Base-by-base conservation (phyloP, 1,140 invertebrate genomes). In the Aculops lycopersici region DNA sequence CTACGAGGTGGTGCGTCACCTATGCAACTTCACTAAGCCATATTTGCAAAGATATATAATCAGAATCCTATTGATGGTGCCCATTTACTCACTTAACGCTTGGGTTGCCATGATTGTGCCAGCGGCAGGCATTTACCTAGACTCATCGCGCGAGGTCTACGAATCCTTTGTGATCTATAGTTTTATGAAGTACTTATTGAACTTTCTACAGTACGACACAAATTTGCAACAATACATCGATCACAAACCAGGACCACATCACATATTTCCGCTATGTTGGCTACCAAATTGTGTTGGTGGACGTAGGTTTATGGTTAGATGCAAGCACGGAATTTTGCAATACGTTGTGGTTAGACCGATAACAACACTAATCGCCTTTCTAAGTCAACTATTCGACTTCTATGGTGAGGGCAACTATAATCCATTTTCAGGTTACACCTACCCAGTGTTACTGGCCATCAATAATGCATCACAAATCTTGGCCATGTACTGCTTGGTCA, bases 21-120 rank as follows among this genome's bases (percentile, higher is more conserved):
- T 88, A 51, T 70, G 86, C 41, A 72, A 90, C 58, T 92, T 84
- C 50, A 86, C 74, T 1, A 76, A 84, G 53, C 83, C 84, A 17
- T 71, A 68, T 52, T 58, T 92, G 44, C 84, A 94, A 50, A 81
- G 83, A 60, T 74, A 84, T 57, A 83, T 92, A 41, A 84, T 84
- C 42, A 70, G 84, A 53, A 81, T 92, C 58, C 55, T 92, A 48
- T 90, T n/a, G n/a, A 92, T 92, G 83, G 81, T 92, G 38, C 83
- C 83, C 46, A 84, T 90, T 50, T 92, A 92, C 66, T 76, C 80
- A 21, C 54, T 81, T 12, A 86, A 88, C 70, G 78, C 81, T 74
- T 64, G 63, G 63, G 55, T 64, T 48, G 61, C 58, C 1, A 47
- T 65, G n/a, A 47, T 53, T 21, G 63, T 48, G 37, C 77, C 78